These are phyloP conservation scores for Glareola pratincola DNA, from an alignment of 2,113 vertebrate species.

Conservation along the genomic window DNA sequence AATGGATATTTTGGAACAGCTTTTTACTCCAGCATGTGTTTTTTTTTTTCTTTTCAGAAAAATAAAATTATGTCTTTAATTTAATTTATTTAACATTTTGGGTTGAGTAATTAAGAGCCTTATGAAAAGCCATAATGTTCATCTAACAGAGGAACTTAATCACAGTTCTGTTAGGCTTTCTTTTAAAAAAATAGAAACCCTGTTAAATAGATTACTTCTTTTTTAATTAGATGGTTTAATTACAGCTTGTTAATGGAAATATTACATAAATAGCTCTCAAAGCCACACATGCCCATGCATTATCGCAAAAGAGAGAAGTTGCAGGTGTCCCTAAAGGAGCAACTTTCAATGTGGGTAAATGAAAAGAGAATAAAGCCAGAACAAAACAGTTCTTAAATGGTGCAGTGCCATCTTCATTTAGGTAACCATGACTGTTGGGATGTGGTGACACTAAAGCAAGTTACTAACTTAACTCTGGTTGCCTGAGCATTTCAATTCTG, in stretches of 20 bases:
- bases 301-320: conserved; percentile 48
- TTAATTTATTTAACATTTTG: conserved; percentile 77
- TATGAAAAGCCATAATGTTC: conserved; percentile 71
- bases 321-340: conserved; percentile 51
- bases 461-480: background rate
- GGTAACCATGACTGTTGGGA: background rate
- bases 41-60: conserved; percentile 25
- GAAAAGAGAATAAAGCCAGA: background rate
- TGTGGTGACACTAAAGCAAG: background rate
- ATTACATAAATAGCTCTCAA: conserved; percentile 71
- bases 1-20: conserved; percentile 49
- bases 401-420: background rate
- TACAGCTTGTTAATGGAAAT: conserved; percentile 76
- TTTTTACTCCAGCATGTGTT: background rate
- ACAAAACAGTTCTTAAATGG: background rate
- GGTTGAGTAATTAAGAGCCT: conserved; percentile 70
- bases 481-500: background rate
- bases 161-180: conserved; percentile 41
- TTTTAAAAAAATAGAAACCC: background rate
- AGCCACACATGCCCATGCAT: background rate
- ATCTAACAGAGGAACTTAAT: conserved; percentile 72
- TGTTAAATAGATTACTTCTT: conserved; percentile 72
- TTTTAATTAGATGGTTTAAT: conserved; percentile 78
- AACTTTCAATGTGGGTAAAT: conserved; percentile 4
- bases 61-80: conserved; percentile 73